Evolutionary conservation across 2,113 vertebrate species (phyloP), one percentile per base, ranked within the genome.

Genomic region (Halcyon malimbica): DNA sequence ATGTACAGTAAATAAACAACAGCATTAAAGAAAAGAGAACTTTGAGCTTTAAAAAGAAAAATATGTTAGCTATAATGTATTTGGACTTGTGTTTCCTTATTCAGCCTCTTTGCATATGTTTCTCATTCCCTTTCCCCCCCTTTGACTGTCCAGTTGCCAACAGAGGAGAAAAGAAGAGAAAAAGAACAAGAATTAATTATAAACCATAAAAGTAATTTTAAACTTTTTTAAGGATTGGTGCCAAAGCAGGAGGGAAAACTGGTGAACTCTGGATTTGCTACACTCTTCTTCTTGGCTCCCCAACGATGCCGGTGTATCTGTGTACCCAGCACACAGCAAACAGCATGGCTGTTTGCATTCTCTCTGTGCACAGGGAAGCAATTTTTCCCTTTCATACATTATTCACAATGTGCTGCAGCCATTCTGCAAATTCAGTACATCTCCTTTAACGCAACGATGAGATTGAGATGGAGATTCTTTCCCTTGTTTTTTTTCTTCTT

Each of bases 381-480:
- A 87, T 93, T 94, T 97, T 89, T 87, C 81, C 74, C 54, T 93
- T 86, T 96, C 96, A 97, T 97, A 94, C 90, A 97, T 97, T 96
- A 94, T 97, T 98, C 95, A 97, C 95, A 92, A 94, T 95, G 96
- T 97, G 92, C 79, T 90, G 77, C 84, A 97, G 87, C 89, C 91
- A 71, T 90, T 94, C 89, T 28, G 73, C 82, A 96, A 97, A 96
- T 95, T 92, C 93, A 78, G 71, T 92, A 73, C 73, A 82, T 96
- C 75, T 94, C 81, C 90, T 94, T 93, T 78, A 95, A 94, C 46
- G 87, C 96, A 97, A 96, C 76, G 31, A 97, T 96, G 96, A 98
- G 97, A 98, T 69, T 96, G 96, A 97, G 97, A 97, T 95, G 96
- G 95, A 97, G 96, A 98, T 95, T 94, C 86, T 80, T 87, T 78